phyloP scores from a whole-genome alignment of 2,113 vertebrate genomes.

The Rhineura floridana region DNA sequence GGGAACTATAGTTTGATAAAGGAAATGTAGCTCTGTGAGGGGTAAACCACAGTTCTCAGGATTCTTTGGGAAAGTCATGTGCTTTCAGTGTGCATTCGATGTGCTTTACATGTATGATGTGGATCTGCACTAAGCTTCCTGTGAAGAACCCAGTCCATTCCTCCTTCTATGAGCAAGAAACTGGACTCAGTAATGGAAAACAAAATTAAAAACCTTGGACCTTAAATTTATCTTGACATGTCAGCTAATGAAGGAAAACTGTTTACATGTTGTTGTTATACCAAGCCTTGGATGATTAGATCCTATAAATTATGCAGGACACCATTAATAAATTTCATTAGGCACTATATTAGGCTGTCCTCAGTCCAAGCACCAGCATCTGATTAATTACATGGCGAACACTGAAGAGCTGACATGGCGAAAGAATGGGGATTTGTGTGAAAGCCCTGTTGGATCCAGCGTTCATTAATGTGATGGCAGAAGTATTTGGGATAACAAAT shows the following conservation, averaged over 20 bases:
- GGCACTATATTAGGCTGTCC: constrained; percentile 53
- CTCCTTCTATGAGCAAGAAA: background rate
- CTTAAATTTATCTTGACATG: constrained; percentile 41
- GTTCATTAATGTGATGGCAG: constrained; percentile 64
- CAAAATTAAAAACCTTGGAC: constrained; percentile 21
- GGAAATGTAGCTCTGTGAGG: too few relatives aligned
- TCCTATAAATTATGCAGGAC: constrained; percentile 66
- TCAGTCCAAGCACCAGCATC: constrained; percentile 42
- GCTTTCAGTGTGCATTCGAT: too few relatives aligned
- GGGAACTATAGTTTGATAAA: too few relatives aligned
- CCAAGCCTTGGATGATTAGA: constrained; percentile 46
- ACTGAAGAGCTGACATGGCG: constrained; percentile 46
- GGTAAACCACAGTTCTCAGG: too few relatives aligned
- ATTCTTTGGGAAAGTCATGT: too few relatives aligned
- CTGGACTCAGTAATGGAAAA: background rate
- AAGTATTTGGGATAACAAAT: constrained; percentile 69
- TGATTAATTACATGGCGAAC: constrained; percentile 66
- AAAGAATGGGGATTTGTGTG: constrained; percentile 58
- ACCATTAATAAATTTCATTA: constrained; percentile 70
- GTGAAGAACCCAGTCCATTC: background rate
- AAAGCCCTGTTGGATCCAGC: constrained; percentile 47
- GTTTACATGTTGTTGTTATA: constrained; percentile 56
- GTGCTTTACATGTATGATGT: too few relatives aligned
- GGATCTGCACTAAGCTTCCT: too few relatives aligned
- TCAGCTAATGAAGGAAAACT: constrained; percentile 53